These are phyloP conservation scores for Phalera bucephala DNA, from an alignment of 2,888 invertebrate species.

Conservation along the genomic window DNA sequence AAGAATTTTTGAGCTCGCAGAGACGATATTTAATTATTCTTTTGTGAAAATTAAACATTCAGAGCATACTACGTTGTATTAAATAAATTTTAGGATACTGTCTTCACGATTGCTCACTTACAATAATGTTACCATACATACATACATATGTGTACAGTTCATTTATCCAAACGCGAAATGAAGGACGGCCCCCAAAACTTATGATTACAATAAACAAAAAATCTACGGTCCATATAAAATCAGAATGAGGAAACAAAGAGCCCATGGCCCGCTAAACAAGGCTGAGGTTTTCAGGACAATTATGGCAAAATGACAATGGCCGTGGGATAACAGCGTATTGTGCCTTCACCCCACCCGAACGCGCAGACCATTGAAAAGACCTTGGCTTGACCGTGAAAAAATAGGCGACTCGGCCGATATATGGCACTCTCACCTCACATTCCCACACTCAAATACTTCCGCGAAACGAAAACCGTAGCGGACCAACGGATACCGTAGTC, in stretches of 20 bases:
- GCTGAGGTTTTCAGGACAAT: slow-evolving; percentile 60
- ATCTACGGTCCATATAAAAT: too few species aligned
- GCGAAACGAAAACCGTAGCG: slow-evolving; percentile 17
- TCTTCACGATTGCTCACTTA: too few species aligned
- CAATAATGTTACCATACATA: too few species aligned
- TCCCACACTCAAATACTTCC: slow-evolving; percentile 20
- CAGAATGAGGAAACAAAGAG: slow-evolving; percentile 64
- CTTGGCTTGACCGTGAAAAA: slow-evolving; percentile 74
- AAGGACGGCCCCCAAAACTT: too few species aligned
- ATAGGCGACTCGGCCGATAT: slow-evolving; percentile 17
- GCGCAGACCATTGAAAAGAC: slow-evolving; percentile 38
- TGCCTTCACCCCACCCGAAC: slow-evolving; percentile 27
- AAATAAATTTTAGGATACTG: too few species aligned
- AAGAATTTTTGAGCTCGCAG: too few species aligned
- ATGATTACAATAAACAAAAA: too few species aligned
- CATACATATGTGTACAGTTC: too few species aligned
- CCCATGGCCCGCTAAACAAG: slow-evolving; percentile 46
- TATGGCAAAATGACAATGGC: slow-evolving; percentile 54
- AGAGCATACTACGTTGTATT: too few species aligned
- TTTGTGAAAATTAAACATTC: too few species aligned
- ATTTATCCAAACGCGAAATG: too few species aligned
- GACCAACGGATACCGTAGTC: slow-evolving; percentile 25
- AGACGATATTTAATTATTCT: too few species aligned
- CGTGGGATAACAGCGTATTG: slow-evolving; percentile 38
- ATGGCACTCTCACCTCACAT: slow-evolving; percentile 2